Evolutionary conservation across 2,797 vertebrate species (phyloP).

Genomic region (Poecile montanus): DNA sequence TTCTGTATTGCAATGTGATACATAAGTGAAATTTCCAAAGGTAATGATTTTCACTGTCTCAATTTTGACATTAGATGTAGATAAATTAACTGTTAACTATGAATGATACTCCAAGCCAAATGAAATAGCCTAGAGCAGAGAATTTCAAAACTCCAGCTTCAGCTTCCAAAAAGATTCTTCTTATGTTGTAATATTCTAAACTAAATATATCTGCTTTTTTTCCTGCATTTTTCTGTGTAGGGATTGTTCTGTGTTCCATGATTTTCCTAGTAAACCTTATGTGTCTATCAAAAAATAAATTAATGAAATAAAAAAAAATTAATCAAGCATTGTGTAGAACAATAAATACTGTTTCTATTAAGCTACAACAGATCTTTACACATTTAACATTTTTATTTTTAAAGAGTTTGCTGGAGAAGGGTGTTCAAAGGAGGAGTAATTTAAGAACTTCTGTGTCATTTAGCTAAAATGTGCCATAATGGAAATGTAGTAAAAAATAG

Average conservation of each 20-base stretch:
- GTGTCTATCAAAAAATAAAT: background rate
- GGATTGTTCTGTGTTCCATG: too few species aligned
- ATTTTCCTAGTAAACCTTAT: background rate
- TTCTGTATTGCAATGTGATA: background rate
- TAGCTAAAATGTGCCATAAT: background rate
- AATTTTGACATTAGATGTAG: background rate
- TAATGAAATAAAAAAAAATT: background rate
- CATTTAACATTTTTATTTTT: background rate
- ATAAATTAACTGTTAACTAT: too few species aligned
- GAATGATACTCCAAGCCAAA: background rate
- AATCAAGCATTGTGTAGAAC: background rate
- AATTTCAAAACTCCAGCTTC: background rate
- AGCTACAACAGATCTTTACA: background rate
- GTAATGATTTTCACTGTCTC: background rate
- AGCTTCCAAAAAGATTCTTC: background rate
- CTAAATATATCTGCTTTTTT: background rate
- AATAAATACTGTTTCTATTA: background rate
- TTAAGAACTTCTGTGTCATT: background rate
- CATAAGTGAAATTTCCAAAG: background rate
- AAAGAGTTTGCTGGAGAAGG: background rate
- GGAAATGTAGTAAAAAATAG: background rate
- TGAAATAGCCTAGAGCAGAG: background rate
- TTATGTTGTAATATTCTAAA: background rate
- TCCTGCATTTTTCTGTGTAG: background rate
- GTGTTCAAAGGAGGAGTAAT: background rate